Evolutionary conservation across 2,888 invertebrate species (phyloP).

Genomic region (Polymixis lichenea): DNA sequence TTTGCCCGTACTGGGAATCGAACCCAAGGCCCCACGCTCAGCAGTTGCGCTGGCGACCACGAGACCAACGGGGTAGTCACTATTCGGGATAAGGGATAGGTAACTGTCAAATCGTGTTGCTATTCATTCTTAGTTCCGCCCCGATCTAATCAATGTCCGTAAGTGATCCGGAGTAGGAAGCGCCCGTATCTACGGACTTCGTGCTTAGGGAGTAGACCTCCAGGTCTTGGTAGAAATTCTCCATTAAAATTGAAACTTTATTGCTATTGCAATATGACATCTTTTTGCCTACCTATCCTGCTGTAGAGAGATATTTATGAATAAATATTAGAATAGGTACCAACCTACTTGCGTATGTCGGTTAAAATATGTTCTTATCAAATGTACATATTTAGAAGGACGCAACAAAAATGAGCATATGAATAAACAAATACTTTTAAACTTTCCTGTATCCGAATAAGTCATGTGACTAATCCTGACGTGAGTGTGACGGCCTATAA

Average conservation of each 20-base stretch:
- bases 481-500: not conserved
- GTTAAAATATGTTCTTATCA: not conserved
- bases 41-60: no score
- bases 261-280: not conserved
- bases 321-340: not conserved
- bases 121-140: no score
- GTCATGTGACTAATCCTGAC: not conserved
- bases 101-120: no score
- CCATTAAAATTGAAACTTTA: not conserved
- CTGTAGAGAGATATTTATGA: not conserved
- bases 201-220: no score
- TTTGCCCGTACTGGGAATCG: no score
- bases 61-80: no score
- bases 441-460: not conserved
- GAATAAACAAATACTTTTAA: conserved; percentile 2
- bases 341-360: not conserved
- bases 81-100: no score
- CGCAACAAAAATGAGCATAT: not conserved
- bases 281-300: not conserved
- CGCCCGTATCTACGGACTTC: no score
- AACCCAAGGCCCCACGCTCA: no score
- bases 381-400: conserved; percentile 14
- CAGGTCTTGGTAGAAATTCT: not conserved
- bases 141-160: no score
- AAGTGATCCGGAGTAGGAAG: no score